Evolutionary conservation across 2,797 vertebrate species (phyloP).

Genomic region (Sebastes aleutianus): DNA sequence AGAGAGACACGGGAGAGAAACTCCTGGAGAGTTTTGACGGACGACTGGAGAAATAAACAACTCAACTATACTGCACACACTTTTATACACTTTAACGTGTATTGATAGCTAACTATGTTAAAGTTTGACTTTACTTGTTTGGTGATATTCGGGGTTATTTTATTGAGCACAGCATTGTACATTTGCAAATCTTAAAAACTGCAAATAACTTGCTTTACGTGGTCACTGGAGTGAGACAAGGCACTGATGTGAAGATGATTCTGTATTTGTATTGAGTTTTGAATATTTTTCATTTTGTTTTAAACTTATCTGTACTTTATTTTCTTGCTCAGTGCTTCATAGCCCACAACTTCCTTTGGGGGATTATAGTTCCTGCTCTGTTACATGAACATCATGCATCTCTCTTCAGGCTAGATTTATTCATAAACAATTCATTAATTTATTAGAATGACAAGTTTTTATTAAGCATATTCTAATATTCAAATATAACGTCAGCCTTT

Average conservation of each 20-base stretch:
- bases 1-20: not conserved
- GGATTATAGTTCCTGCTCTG: not conserved
- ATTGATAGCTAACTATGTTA: not conserved
- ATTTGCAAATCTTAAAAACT: not conserved
- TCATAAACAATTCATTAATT: not conserved
- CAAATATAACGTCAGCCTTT: not conserved
- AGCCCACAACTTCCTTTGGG: not conserved
- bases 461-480: not conserved
- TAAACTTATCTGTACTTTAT: not conserved
- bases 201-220: not conserved
- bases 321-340: not conserved
- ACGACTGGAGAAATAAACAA: not conserved
- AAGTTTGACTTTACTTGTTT: not conserved
- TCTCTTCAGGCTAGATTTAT: not conserved
- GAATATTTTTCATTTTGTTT: not conserved
- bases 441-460: not conserved
- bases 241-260: not conserved
- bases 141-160: not conserved
- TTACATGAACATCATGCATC: not conserved
- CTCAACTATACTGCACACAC: not conserved
- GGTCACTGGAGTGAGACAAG: not conserved
- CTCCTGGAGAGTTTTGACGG: not conserved
- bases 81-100: not conserved
- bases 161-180: not conserved
- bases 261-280: not conserved